Conservation (phyloP, 2,888 invertebrate genomes). For the Thyatira batis region DNA sequence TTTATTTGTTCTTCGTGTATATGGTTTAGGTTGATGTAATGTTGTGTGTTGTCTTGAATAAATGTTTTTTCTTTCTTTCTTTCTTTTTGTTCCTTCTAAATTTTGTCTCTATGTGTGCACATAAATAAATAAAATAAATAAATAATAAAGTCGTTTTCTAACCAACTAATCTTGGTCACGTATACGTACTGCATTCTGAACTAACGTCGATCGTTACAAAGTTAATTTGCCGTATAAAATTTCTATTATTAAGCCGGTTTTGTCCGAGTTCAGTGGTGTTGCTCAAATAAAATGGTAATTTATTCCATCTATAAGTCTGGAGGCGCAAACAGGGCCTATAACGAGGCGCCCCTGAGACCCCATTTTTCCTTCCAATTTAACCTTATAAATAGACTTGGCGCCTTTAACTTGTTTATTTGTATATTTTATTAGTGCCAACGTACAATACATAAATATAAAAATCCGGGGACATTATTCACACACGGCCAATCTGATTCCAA, state of each 20-base stretch:
- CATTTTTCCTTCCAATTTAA: constrained; percentile 63
- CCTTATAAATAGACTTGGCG: constrained; percentile 43
- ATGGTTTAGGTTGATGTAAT: too few species aligned
- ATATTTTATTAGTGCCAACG: constrained; percentile 14
- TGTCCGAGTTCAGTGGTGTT: constrained; percentile 33
- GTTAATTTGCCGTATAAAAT: constrained; percentile 55
- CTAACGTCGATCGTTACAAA: constrained; percentile 7
- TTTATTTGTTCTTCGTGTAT: too few species aligned
- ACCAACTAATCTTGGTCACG: constrained; percentile 24
- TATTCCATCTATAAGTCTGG: constrained; percentile 59
- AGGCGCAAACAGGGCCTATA: constrained; percentile 48
- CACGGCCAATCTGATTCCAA: too few species aligned
- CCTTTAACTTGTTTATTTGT: constrained; percentile 38
- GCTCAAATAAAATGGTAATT: constrained; percentile 59
- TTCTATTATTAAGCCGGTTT: constrained; percentile 53
- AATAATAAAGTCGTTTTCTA: constrained; percentile 7
- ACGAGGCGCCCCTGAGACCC: constrained; percentile 52
- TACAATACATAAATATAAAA: too few species aligned
- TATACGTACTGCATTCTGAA: constrained; percentile 4
- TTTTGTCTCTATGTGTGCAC: too few species aligned
- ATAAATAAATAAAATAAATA: too few species aligned
- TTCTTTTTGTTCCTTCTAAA: too few species aligned
- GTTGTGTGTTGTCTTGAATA: too few species aligned
- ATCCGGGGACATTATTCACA: too few species aligned
- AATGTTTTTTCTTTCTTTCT: too few species aligned